A percentile compares a stretch with the other conserved stretches of the same genome.
These are phyloP conservation scores for Calliscelio sp. DNA, from an alignment of 2,888 invertebrate genomes.

Conservation along the genomic window DNA sequence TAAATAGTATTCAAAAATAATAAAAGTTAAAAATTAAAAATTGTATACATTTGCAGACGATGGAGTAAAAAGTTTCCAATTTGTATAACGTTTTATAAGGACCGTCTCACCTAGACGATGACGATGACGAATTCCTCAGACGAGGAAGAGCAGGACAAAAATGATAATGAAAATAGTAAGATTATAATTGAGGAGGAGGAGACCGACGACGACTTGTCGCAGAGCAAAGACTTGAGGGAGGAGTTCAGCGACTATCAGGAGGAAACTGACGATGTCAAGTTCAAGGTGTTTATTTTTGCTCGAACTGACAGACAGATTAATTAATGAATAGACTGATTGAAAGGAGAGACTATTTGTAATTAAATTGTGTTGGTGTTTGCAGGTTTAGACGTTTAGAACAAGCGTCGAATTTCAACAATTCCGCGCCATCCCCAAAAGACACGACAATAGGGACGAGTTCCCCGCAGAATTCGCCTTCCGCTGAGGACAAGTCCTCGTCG, in stretches of 20 bases:
- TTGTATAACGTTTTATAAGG: constrained; percentile 89
- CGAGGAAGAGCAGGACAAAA: constrained; percentile 77
- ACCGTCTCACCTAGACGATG: constrained; percentile 80
- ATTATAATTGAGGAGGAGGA: constrained; percentile 85
- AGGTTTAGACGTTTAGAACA: constrained; percentile 87
- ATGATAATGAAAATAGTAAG: constrained; percentile 84
- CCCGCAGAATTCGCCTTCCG: constrained; percentile 69
- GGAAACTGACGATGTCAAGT: constrained; percentile 78
- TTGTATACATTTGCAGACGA: constrained; percentile 88
- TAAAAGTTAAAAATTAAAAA: no score
- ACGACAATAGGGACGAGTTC: constrained; percentile 74
- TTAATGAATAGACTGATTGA: no score
- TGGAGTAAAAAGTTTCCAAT: constrained; percentile 99
- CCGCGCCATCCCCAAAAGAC: constrained; percentile 79
- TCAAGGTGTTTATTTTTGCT: constrained; percentile 89
- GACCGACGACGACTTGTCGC: constrained; percentile 84
- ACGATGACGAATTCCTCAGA: constrained; percentile 83
- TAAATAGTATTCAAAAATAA: no score
- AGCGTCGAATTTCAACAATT: constrained; percentile 84
- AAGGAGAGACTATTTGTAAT: no score
- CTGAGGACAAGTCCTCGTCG: constrained; percentile 79
- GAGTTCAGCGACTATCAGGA: constrained; percentile 81
- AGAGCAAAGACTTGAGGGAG: constrained; percentile 79
- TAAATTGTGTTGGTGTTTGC: constrained; percentile 27
- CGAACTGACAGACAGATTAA: constrained; percentile 95